Evolutionary conservation across 2,888 invertebrate species (phyloP).

Genomic region (Drosophila stalkeri): DNA sequence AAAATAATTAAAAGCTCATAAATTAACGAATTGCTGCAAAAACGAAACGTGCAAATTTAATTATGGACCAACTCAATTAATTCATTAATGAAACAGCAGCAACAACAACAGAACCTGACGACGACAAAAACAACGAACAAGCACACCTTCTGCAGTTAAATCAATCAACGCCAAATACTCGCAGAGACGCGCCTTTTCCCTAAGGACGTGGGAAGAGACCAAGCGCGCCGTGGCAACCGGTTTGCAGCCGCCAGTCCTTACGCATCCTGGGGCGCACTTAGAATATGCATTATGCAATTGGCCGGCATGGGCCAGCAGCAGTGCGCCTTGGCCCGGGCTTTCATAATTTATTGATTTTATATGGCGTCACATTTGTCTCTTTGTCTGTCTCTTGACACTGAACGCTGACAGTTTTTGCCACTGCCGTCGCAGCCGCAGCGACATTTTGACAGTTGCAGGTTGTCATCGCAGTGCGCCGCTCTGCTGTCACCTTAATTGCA

Average conservation of each 20-base stretch:
- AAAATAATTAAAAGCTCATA: conserved; percentile 80
- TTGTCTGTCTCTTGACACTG: conserved; percentile 65
- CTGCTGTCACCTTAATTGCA: conserved; percentile 76
- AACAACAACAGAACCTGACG: conserved; percentile 4
- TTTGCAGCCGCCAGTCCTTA: conserved; percentile 42
- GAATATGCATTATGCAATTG: conserved; percentile 74
- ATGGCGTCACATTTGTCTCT: conserved; percentile 81
- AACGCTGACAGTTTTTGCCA: conserved; percentile 77
- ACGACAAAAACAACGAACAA: conserved; percentile 21
- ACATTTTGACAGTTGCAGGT: conserved; percentile 67
- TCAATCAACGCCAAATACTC: conserved; percentile 79
- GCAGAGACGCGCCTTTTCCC: conserved; percentile 50
- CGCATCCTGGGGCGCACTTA: conserved; percentile 58
- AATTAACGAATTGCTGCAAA: conserved; percentile 53
- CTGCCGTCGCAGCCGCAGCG: conserved; percentile 48
- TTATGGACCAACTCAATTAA: conserved; percentile 73
- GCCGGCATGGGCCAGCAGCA: conserved; percentile 20
- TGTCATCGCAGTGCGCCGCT: conserved; percentile 49
- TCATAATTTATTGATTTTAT: conserved; percentile 81
- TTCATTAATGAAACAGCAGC: conserved; percentile 63
- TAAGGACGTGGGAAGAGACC: conserved; percentile 58
- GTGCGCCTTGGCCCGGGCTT: conserved; percentile 50
- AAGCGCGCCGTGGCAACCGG: conserved; percentile 50
- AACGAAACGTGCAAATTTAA: conserved; percentile 73
- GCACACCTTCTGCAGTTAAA: conserved; percentile 60